Conservation (phyloP, 2,888 invertebrate genomes). For the Leistus spinibarbis region DNA sequence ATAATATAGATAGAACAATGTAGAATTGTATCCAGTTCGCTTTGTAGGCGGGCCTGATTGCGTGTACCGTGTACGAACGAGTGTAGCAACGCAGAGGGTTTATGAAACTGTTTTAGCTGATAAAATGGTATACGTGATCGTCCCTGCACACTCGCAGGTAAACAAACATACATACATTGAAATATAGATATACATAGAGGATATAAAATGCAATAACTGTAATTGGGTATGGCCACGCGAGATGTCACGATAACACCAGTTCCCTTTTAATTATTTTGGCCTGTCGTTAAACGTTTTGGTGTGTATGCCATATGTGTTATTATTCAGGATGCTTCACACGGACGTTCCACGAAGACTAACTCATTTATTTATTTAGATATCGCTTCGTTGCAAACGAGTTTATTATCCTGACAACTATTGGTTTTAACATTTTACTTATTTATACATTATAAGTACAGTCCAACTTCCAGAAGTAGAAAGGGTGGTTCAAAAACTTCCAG, state of each 20-base stretch:
- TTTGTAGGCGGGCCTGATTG: neutral
- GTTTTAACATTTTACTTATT: too few species aligned
- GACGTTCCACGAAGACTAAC: too few species aligned
- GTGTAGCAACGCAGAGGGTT: neutral
- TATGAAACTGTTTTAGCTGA: constrained; percentile 23
- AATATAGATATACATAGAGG: constrained; percentile 21
- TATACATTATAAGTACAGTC: too few species aligned
- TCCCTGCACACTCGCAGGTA: constrained; percentile 25
- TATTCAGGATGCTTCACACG: too few species aligned
- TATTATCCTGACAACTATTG: too few species aligned
- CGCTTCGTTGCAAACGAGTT: too few species aligned
- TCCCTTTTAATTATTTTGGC: constrained; percentile 31
- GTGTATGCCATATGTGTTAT: neutral
- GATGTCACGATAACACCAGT: constrained; percentile 22
- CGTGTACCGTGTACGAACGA: neutral
- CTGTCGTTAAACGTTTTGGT: constrained; percentile 31
- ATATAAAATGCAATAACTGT: constrained; percentile 34
- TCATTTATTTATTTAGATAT: too few species aligned
- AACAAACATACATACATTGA: constrained; percentile 16
- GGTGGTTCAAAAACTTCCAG: too few species aligned
- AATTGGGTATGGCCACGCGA: constrained; percentile 31
- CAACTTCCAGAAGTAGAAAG: too few species aligned
- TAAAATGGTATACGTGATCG: constrained; percentile 35
- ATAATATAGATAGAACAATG: neutral
- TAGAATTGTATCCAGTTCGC: too few species aligned